Percentiles rank a stretch among this genome's conserved stretches.
These are phyloP conservation scores for Cremastobaeus sp. DNA, from an alignment of 2,888 invertebrate species.

Conservation along the genomic window DNA sequence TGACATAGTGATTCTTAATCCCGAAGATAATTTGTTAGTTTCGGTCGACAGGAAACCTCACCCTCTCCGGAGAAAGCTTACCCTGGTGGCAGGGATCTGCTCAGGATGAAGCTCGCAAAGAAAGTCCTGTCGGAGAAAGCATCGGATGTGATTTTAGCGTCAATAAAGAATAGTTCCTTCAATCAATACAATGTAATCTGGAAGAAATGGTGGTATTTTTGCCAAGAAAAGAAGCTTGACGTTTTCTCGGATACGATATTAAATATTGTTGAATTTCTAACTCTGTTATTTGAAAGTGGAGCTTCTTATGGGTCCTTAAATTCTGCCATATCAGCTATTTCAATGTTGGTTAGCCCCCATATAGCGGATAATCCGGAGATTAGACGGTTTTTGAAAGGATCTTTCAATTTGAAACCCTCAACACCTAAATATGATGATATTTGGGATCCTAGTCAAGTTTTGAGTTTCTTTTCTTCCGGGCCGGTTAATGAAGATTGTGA, in stretches of 20 bases:
- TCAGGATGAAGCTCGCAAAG: neutral
- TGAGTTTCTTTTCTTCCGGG: slow-evolving; percentile 49
- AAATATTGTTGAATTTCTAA: slow-evolving; percentile 41
- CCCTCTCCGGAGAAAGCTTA: slow-evolving; percentile 10
- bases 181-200: slow-evolving; percentile 2
- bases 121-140: neutral
- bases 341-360: slow-evolving; percentile 37
- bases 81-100: slow-evolving; percentile 15
- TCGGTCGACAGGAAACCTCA: slow-evolving; percentile 13
- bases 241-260: slow-evolving; percentile 20
- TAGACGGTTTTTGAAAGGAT: slow-evolving; percentile 62
- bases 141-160: neutral
- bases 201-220: slow-evolving; percentile 55
- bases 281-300: slow-evolving; percentile 22
- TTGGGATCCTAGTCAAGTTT: slow-evolving; percentile 63
- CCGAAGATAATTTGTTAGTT: neutral
- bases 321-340: slow-evolving; percentile 39
- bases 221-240: slow-evolving; percentile 5
- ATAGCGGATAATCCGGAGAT: slow-evolving; percentile 49
- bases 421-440: slow-evolving; percentile 61
- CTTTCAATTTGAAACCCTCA: slow-evolving; percentile 59
- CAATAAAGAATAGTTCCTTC: neutral
- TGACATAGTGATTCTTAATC: neutral
- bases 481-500: slow-evolving; percentile 42
- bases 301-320: slow-evolving; percentile 49